A percentile compares a stretch with the other conserved stretches of the same genome.
phyloP scores from a whole-genome alignment of 2,113 vertebrate species.

The Vicugna pacos region DNA sequence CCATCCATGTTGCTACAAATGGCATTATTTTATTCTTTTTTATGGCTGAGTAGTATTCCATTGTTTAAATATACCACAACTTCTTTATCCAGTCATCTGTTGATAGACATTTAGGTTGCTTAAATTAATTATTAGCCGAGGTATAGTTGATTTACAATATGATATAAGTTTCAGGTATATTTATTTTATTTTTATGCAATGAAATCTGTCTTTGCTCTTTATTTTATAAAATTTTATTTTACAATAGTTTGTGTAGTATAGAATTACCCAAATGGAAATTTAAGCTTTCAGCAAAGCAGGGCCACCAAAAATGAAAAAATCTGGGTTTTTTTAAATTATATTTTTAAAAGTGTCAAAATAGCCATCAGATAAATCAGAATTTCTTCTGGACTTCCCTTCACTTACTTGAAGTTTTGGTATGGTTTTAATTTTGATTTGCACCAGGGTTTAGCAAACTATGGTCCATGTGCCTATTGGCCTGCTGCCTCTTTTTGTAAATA shows the following conservation, averaged over 20 bases:
- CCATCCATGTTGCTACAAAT: no score
- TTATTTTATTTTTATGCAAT: not conserved
- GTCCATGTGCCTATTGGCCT: not conserved
- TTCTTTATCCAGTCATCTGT: no score
- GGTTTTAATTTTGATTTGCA: not conserved
- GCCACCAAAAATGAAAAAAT: not conserved
- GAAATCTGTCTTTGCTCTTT: not conserved
- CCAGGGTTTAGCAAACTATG: not conserved
- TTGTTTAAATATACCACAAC: no score
- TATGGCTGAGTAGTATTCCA: no score
- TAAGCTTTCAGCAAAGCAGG: not conserved
- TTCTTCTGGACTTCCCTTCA: not conserved
- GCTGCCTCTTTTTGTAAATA: not conserved
- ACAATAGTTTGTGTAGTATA: not conserved
- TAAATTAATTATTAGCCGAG: not conserved
- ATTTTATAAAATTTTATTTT: not conserved
- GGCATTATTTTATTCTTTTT: no score
- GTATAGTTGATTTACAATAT: not conserved
- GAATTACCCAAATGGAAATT: not conserved
- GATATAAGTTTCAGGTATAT: not conserved
- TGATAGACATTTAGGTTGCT: no score
- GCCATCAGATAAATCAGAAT: not conserved
- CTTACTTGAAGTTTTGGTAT: conserved; percentile 18
- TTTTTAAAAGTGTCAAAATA: not conserved
- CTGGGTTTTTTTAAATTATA: not conserved